Evolutionary conservation across 1,140 invertebrate species (phyloP).

Genomic region (Pentalonia nigronervosa): DNA sequence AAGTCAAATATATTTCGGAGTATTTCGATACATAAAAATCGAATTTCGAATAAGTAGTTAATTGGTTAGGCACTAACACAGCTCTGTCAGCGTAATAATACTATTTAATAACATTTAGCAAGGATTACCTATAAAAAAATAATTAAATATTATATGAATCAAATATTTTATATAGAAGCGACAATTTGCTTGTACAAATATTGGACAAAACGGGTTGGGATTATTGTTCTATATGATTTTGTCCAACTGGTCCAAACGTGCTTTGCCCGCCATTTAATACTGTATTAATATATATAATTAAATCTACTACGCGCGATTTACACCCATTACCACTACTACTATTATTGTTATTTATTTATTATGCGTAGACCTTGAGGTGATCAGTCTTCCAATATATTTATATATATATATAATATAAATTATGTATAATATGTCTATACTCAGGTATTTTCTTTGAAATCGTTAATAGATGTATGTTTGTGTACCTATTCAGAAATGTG

Average conservation of each 20-base stretch:
- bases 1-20: neutral
- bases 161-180: too few relatives aligned
- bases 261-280: neutral
- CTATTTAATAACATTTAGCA: too few relatives aligned
- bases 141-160: too few relatives aligned
- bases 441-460: conserved; percentile 32
- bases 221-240: neutral
- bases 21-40: neutral
- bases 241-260: neutral
- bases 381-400: neutral
- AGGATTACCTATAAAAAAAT: too few relatives aligned
- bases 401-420: neutral
- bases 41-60: neutral
- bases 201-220: neutral
- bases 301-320: neutral
- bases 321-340: neutral
- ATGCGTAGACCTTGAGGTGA: neutral
- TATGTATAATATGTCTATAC: neutral
- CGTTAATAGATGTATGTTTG: conserved; percentile 30
- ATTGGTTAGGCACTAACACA: neutral
- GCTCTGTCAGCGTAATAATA: too few relatives aligned
- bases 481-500: conserved; percentile 45
- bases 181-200: neutral
- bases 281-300: neutral
- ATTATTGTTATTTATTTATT: conserved; percentile 12